Evolutionary conservation across 2,113 vertebrate genomes (phyloP), one percentile per base, ranked within the genome.

Genomic region (Podiceps cristatus): DNA sequence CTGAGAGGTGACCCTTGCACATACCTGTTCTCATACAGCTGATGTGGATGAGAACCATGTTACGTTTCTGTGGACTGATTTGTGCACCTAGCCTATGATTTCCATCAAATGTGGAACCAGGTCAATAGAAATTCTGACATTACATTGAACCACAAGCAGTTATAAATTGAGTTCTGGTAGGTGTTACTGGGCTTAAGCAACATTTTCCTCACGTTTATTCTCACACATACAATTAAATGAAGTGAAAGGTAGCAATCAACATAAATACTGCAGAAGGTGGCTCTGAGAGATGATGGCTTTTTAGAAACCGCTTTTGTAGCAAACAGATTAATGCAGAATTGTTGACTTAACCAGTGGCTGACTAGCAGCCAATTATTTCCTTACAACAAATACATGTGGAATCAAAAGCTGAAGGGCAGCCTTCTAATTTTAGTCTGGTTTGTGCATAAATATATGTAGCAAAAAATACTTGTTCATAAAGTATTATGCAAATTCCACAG

Each of bases 351-450:
- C 71, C 73, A 1, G 66, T 94, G 45, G 72, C 68, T 92, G 75
- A 75, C 53, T 74, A 71, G 64, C 56, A 3, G 4, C 60, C 63
- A 37, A n/a, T 83, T 73, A 71, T 95, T 86, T 85, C 91, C 85
- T 74, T 72, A 19, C 53, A 76, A 28, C 19, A 81, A 77, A 55
- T 56, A 27, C 9, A 5, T 47, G 37, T 69, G 47, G 68, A 87
- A 84, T 78, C 35, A 81, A 84, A 40, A 0, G 3, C 69, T 78
- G 75, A 71, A 77, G 88, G 94, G 47, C 75, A 88, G 14, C 73
- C 49, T 44, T 86, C 63, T 94, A 44, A 85, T 86, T 95, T 87
- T 73, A 59, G 29, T 56, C 63, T 31, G 44, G 27, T 86, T 92
- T 29, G 5, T 77, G 27, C 47, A 20, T 76, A 83, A 87, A 47